Base-by-base conservation (phyloP, 1,140 invertebrate genomes). In the Bombus difficillimus region DNA sequence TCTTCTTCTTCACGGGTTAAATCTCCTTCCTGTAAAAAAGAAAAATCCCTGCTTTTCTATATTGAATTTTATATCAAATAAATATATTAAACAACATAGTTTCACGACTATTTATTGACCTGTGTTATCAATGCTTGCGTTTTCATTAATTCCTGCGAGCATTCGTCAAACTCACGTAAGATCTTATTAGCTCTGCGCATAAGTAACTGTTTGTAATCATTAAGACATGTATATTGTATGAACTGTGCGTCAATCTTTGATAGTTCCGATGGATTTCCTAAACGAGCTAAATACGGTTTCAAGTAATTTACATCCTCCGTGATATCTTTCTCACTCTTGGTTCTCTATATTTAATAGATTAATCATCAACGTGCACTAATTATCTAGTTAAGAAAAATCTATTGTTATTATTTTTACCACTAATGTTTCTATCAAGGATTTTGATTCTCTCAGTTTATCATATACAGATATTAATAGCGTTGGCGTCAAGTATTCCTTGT, bases 181-280 rank as follows among this genome's bases (percentile, higher is more conserved):
- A 97, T 95, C 68, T 93, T 92, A 90, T 96, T 96, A 0, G 96
- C 95, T 72, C 96, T 94, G 5, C 94, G 88, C 0, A 96, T 85
- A n/a, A 95, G 90, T 6, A 93, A 88, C 3, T 95, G 89, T 89
- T 96, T 96, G 39, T 96, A 95, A 81, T 97, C 96, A n/a, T 93
- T 92, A 0, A 97, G 87, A 71, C 96, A 97, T 12, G 94, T 91
- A 6, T 96, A 89, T 84, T 93, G 94, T 1, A 96, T 88, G 22
- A 93, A 82, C 32, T 89, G 43, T 0, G 96, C 96, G 91, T 96
- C 91, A 3, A 92, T 86, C 72, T 89, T 90, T 2, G 92, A 93
- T 47, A 96, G 69, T 15, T 85, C 41, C 53, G 79, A 32, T 57
- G 95, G 93, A 87, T 95, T 92, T n/a, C 95, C 95, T 41, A 96